A percentile compares a stretch with the other conserved stretches of the same genome.
Evolutionary conservation across 2,797 vertebrate genomes (phyloP).

Genomic region (Leontocebus nigricollis): DNA sequence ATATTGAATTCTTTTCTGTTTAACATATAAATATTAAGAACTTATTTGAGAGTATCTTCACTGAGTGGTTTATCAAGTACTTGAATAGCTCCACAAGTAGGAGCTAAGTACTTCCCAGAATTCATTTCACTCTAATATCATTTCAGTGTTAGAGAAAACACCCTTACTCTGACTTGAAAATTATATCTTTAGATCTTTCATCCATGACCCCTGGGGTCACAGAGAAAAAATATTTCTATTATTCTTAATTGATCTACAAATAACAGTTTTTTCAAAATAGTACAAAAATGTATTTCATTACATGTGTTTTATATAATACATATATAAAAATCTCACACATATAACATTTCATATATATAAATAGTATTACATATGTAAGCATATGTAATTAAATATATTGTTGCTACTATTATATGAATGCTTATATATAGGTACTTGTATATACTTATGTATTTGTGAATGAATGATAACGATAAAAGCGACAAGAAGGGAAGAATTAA

Average conservation of each 20-base stretch:
- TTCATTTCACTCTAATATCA: background rate
- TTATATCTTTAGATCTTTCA: background rate
- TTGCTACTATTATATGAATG: background rate
- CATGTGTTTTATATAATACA: background rate
- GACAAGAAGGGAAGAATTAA: background rate
- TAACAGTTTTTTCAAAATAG: background rate
- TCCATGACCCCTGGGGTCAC: background rate
- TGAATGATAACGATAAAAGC: background rate
- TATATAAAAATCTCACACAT: background rate
- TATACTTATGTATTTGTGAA: background rate
- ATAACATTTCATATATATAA: background rate
- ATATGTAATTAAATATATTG: background rate
- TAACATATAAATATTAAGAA: background rate
- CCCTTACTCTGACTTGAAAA: background rate
- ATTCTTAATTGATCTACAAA: background rate
- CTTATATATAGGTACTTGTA: background rate
- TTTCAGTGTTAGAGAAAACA: background rate
- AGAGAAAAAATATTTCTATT: background rate
- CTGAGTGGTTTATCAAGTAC: background rate
- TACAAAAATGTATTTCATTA: background rate
- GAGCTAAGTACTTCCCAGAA: background rate
- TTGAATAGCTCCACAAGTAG: background rate
- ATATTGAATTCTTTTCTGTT: background rate
- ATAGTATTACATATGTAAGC: background rate
- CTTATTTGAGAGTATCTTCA: background rate